Evolutionary conservation across 53 echinoderm and acorn worm genomes (phyloP).

Genomic region (Patiria pectinifera): DNA sequence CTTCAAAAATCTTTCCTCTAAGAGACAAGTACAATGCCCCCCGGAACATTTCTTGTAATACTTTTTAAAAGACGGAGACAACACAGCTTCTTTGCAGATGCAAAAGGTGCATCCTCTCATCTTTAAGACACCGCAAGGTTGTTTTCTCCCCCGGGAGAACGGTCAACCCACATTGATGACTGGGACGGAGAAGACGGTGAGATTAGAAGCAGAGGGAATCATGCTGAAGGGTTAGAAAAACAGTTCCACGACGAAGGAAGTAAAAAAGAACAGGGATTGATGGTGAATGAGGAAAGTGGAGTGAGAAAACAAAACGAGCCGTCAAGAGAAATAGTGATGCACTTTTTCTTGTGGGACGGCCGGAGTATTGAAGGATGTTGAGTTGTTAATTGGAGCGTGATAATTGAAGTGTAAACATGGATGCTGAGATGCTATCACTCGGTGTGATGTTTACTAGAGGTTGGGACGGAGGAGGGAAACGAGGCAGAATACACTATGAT

Average conservation of each 20-base stretch:
- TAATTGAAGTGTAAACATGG: not conserved
- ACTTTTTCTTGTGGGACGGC: not conserved
- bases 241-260: not conserved
- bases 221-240: slow-evolving; percentile 22
- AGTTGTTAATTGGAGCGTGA: slow-evolving; percentile 4
- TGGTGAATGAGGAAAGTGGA: not conserved
- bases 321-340: not conserved
- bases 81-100: not conserved
- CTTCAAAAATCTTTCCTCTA: not conserved
- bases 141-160: not conserved
- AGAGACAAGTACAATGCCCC: not conserved
- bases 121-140: not conserved
- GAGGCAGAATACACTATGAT: not conserved
- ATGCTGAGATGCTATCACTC: not conserved
- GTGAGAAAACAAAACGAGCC: not conserved
- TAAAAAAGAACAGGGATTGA: not conserved
- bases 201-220: not conserved
- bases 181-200: not conserved
- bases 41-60: not conserved
- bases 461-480: not conserved
- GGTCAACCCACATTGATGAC: not conserved
- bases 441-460: not conserved
- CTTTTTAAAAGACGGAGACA: not conserved
- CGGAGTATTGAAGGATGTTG: not conserved
- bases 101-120: slow-evolving; percentile 2